phyloP scores from a whole-genome alignment of 2,888 invertebrate species.

The Idaea aversata region DNA sequence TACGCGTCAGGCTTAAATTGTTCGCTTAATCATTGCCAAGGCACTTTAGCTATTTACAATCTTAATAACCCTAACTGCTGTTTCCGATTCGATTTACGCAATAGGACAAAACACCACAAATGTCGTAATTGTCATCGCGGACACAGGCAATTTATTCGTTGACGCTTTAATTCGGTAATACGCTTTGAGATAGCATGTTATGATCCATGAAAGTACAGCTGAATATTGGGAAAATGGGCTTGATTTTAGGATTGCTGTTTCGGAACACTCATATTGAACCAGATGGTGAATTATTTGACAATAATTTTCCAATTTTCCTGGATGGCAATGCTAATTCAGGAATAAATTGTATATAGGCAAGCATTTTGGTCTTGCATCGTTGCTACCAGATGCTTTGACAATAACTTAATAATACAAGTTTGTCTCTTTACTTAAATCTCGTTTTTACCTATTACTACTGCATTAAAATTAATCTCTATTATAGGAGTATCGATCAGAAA shows the following conservation, averaged over 20 bases:
- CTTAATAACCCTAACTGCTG: neutral
- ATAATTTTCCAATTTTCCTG: neutral
- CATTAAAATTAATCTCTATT: too few species aligned
- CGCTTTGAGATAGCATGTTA: conserved; percentile 3
- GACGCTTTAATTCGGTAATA: conserved; percentile 9
- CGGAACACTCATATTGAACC: neutral
- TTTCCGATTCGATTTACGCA: neutral
- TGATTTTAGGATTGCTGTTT: neutral
- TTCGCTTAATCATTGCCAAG: neutral
- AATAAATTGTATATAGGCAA: too few species aligned
- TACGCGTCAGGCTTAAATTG: too few species aligned
- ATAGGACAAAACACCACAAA: neutral
- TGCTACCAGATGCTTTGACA: too few species aligned
- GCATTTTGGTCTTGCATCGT: too few species aligned
- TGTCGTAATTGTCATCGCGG: neutral
- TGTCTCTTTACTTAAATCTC: too few species aligned
- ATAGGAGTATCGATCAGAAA: too few species aligned
- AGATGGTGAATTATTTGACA: neutral
- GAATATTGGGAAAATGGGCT: neutral
- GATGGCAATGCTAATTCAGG: too few species aligned
- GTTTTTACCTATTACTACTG: too few species aligned
- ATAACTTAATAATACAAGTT: too few species aligned
- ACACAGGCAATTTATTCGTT: conserved; percentile 5
- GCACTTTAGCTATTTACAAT: neutral
- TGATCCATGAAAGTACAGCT: conserved; percentile 10